A percentile compares a stretch with the other conserved stretches of the same genome.
Evolutionary conservation across 2,888 invertebrate species (phyloP).

Genomic region (Eupithecia vulgata): DNA sequence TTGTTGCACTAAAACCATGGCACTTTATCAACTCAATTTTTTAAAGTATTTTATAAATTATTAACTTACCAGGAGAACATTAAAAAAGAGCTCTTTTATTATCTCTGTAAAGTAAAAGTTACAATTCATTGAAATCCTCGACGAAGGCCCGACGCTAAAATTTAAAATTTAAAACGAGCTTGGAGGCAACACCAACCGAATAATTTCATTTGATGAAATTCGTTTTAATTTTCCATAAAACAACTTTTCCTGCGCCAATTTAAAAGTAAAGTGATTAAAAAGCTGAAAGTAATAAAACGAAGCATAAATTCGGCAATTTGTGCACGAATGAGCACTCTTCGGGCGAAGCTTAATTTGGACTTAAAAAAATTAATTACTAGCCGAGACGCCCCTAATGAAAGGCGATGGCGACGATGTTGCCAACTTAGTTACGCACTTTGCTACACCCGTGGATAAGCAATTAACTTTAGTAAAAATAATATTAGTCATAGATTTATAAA

Average conservation of each 20-base stretch:
- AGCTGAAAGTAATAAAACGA: slow-evolving; percentile 69
- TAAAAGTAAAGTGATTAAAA: slow-evolving; percentile 68
- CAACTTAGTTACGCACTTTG: slow-evolving; percentile 34
- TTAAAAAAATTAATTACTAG: slow-evolving; percentile 77
- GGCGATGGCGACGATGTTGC: slow-evolving; percentile 47
- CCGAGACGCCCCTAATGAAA: slow-evolving; percentile 63
- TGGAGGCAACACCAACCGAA: slow-evolving; percentile 31
- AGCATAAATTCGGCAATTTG: slow-evolving; percentile 74
- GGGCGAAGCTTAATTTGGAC: slow-evolving; percentile 61
- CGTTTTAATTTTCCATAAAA: slow-evolving; percentile 44
- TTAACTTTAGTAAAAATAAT: not conserved
- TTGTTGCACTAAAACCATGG: not conserved
- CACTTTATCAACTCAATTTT: not conserved
- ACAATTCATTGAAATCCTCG: not conserved
- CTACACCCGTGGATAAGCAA: slow-evolving; percentile 29
- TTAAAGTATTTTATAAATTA: not conserved
- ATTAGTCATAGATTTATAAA: no score
- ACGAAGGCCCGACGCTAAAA: slow-evolving; percentile 9
- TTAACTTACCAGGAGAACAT: not conserved
- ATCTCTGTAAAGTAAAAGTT: slow-evolving; percentile 11
- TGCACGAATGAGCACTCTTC: slow-evolving; percentile 66
- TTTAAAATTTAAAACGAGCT: slow-evolving; percentile 34
- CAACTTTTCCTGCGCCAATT: slow-evolving; percentile 45
- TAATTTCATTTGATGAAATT: slow-evolving; percentile 41
- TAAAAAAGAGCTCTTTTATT: not conserved